phyloP scores from a whole-genome alignment of 2,113 vertebrate genomes.

The Grammomys surdaster region DNA sequence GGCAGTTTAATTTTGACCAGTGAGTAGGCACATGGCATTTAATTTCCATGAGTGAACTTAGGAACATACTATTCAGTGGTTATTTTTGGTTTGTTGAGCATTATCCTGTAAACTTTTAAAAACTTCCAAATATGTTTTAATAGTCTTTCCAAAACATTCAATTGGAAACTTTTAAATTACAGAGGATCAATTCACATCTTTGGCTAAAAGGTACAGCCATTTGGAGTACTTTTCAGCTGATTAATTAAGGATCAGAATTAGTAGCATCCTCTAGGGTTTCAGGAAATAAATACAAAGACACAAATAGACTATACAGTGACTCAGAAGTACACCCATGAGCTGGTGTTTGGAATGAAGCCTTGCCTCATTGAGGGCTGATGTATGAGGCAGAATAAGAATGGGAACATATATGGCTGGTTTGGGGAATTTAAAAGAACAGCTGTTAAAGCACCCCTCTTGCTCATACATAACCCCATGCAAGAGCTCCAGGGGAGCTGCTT shows the following conservation, averaged over 20 bases:
- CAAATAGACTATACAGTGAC: background rate
- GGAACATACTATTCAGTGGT: conserved; percentile 20
- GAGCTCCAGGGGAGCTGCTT: conserved; percentile 21
- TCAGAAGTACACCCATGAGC: background rate
- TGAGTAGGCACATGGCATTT: conserved; percentile 43
- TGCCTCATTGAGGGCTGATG: background rate
- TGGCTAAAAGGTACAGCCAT: conserved; percentile 27
- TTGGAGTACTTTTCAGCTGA: conserved; percentile 50
- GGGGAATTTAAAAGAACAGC: background rate
- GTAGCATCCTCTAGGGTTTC: background rate
- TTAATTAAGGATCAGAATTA: background rate
- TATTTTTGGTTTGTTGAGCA: conserved; percentile 26
- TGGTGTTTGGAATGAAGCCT: background rate
- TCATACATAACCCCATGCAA: conserved; percentile 5
- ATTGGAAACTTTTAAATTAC: background rate
- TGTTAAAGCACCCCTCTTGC: conserved; percentile 32
- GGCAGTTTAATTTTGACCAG: conserved; percentile 13
- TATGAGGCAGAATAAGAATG: background rate
- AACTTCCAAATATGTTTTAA: conserved; percentile 51
- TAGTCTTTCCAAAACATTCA: conserved; percentile 46
- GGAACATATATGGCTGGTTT: background rate
- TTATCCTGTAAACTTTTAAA: conserved; percentile 40
- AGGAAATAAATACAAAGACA: background rate
- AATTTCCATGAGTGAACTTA: conserved; percentile 1
- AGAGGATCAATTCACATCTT: conserved; percentile 54